Evolutionary conservation across 2,888 invertebrate species (phyloP).

Genomic region (Ochlodes sylvanus): DNA sequence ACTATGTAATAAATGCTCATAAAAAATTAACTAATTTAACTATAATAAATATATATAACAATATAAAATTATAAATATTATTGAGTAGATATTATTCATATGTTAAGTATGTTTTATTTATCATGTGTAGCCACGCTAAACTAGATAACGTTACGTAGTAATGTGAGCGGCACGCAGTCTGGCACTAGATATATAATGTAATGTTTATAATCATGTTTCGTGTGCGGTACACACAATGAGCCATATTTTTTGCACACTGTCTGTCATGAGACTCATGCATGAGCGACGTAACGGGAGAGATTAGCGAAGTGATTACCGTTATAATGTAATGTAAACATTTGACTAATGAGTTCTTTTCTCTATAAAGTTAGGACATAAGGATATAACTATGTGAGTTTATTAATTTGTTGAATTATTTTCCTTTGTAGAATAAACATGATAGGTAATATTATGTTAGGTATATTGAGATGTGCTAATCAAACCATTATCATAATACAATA

Average conservation of each 20-base stretch:
- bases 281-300: not conserved
- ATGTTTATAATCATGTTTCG: constrained; percentile 40
- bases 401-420: not conserved
- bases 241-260: constrained; percentile 62
- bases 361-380: not conserved
- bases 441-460: no score
- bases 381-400: no score
- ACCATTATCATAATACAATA: no score
- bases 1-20: no score
- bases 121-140: constrained; percentile 42
- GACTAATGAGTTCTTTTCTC: not conserved
- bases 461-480: no score
- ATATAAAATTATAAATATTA: no score
- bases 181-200: constrained; percentile 48
- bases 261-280: constrained; percentile 18
- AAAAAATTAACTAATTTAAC: no score
- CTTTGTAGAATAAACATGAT: no score
- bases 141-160: constrained; percentile 59
- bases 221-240: constrained; percentile 53
- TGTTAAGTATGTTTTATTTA: no score
- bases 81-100: no score
- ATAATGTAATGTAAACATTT: not conserved
- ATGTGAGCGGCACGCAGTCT: constrained; percentile 79
- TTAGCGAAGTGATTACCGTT: not conserved
- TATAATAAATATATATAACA: no score